A percentile compares a stretch with the other conserved stretches of the same genome.
These are phyloP conservation scores for Spongia lamella DNA, from an alignment of 37 sponge, comb jelly and placozoan genomes.

Conservation along the genomic window DNA sequence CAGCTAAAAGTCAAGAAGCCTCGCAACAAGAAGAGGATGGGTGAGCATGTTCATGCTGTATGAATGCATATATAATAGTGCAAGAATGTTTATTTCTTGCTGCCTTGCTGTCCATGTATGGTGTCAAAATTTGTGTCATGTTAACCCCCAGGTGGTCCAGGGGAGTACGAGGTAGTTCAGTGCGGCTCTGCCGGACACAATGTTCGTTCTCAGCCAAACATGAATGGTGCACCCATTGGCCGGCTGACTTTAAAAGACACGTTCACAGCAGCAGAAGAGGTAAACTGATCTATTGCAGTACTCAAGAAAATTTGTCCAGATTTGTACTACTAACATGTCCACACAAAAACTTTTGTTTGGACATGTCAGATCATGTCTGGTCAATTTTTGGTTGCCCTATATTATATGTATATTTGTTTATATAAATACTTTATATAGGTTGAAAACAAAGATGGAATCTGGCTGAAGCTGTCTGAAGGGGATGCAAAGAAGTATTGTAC, in stretches of 20 bases:
- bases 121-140: too few species aligned
- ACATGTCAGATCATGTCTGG: too few species aligned
- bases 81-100: neutral
- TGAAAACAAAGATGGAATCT: slow-evolving; percentile 82
- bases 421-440: slow-evolving; percentile 33
- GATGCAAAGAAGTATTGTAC: slow-evolving; percentile 65
- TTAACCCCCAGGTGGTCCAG: slow-evolving; percentile 70
- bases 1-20: slow-evolving; percentile 4
- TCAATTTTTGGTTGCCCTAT: neutral
- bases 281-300: slow-evolving; percentile 6
- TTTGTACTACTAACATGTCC: too few species aligned
- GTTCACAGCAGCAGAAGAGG: slow-evolving; percentile 72
- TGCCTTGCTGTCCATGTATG: neutral
- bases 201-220: slow-evolving; percentile 73
- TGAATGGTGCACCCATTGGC: slow-evolving; percentile 78
- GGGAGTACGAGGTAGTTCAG: slow-evolving; percentile 84
- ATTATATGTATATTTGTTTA: neutral
- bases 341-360: too few species aligned
- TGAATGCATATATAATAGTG: neutral
- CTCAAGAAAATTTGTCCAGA: neutral
- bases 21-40: too few species aligned
- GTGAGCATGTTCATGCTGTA: too few species aligned
- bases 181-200: slow-evolving; percentile 96
- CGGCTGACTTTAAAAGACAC: slow-evolving; percentile 62
- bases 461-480: slow-evolving; percentile 78